Percentiles rank a stretch among this genome's conserved stretches.
phyloP scores from a whole-genome alignment of 23 tunicate species.

The Trididemnum clinides region DNA sequence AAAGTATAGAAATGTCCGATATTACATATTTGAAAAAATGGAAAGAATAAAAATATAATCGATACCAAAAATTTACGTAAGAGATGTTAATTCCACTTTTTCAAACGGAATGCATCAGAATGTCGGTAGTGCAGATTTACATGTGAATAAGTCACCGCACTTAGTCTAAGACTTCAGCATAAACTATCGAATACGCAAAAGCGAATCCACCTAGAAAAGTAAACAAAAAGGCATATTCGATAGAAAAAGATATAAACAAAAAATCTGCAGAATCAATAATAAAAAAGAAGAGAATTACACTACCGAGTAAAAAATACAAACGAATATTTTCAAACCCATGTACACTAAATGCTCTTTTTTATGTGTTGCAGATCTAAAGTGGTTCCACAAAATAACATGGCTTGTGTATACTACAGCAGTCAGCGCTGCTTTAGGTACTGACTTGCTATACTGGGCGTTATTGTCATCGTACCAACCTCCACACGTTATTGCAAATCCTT shows the following conservation, averaged over 20 bases:
- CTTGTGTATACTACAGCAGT: slow-evolving; percentile 29
- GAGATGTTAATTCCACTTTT: no score
- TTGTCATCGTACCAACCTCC: background rate
- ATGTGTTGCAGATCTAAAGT: slow-evolving; percentile 42
- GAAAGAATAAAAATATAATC: no score
- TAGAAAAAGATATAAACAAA: background rate
- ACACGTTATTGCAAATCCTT: slow-evolving; percentile 5
- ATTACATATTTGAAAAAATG: no score
- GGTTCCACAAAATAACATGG: slow-evolving; percentile 66
- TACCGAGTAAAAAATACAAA: no score
- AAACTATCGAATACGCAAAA: no score
- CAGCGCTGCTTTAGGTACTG: slow-evolving; percentile 28
- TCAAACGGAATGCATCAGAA: no score
- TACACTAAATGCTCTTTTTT: background rate
- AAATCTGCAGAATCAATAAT: background rate
- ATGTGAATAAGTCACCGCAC: no score
- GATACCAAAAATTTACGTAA: no score
- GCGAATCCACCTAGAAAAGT: no score
- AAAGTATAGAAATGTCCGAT: no score
- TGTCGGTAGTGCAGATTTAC: no score
- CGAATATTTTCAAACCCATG: background rate
- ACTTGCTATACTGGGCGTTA: slow-evolving; percentile 51
- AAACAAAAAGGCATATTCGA: background rate
- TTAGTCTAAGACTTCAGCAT: no score
- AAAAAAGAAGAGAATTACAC: background rate